These are phyloP conservation scores for Carcina quercana DNA, from an alignment of 2,888 invertebrate species.

Conservation along the genomic window DNA sequence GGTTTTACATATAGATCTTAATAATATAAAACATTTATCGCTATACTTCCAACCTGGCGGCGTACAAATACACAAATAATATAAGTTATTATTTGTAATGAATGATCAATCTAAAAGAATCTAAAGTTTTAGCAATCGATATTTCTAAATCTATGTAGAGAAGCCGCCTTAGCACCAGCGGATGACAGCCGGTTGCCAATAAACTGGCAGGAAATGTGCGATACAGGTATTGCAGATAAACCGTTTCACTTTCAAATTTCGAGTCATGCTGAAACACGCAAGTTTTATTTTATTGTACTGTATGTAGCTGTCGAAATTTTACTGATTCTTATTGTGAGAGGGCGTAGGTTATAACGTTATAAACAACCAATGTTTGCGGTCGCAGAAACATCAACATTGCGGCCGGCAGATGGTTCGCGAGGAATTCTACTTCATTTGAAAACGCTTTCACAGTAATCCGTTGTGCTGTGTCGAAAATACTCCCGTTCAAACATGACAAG, in stretches of 20 bases:
- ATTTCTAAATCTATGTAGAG: no score
- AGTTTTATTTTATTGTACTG: slow-evolving; percentile 21
- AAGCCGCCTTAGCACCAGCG: no score
- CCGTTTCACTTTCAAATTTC: slow-evolving; percentile 46
- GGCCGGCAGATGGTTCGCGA: not conserved
- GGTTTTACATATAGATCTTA: no score
- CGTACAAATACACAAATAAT: no score
- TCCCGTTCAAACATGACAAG: no score
- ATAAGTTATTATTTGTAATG: no score
- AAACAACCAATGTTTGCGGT: slow-evolving; percentile 7
- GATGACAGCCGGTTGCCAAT: slow-evolving; percentile 16
- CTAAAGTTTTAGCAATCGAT: no score
- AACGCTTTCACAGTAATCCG: slow-evolving; percentile 2
- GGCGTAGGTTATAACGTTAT: slow-evolving; percentile 10
- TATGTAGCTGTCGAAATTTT: slow-evolving; percentile 27
- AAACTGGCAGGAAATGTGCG: slow-evolving; percentile 13
- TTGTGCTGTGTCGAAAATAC: no score
- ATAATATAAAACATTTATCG: no score
- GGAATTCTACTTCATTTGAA: not conserved
- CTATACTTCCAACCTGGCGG: no score
- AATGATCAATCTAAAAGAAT: no score
- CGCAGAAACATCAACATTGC: slow-evolving; percentile 6
- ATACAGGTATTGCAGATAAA: slow-evolving; percentile 5
- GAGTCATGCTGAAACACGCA: slow-evolving; percentile 33
- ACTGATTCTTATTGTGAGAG: slow-evolving; percentile 22